Evolutionary conservation across 2,888 invertebrate species (phyloP).

Genomic region (Galeruca laticollis): DNA sequence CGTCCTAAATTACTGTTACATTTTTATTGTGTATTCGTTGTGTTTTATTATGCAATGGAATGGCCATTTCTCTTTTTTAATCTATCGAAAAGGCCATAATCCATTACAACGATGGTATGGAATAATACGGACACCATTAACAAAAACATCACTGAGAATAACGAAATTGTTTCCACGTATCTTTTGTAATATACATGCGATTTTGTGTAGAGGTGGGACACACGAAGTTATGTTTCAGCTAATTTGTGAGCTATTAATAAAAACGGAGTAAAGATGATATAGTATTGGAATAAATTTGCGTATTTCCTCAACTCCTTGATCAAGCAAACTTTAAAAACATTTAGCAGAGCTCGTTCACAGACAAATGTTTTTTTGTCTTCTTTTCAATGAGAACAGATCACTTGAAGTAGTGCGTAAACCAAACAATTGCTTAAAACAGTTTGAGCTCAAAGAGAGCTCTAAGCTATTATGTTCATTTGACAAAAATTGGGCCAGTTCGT

Average conservation of each 20-base stretch:
- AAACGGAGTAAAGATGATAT: no score
- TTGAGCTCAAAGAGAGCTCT: no score
- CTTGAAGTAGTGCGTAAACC: no score
- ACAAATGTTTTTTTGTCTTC: no score
- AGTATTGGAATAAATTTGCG: no score
- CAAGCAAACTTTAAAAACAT: no score
- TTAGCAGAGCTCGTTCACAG: no score
- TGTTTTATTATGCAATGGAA: background rate
- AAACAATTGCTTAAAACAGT: no score
- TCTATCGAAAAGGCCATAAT: conserved; percentile 6
- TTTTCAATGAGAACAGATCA: no score
- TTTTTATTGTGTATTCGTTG: background rate
- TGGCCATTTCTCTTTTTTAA: background rate
- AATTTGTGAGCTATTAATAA: background rate
- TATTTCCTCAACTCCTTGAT: no score
- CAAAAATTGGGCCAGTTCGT: no score
- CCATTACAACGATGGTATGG: background rate
- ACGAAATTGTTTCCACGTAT: conserved; percentile 54
- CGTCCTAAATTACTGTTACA: background rate
- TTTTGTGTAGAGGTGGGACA: conserved; percentile 24
- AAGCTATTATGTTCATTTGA: no score
- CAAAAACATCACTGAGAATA: conserved; percentile 25
- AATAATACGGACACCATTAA: background rate
- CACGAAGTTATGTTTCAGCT: background rate
- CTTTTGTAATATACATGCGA: conserved; percentile 49